Evolutionary conservation across 1,140 invertebrate genomes (phyloP).

Genomic region (Mylabris phalerata): DNA sequence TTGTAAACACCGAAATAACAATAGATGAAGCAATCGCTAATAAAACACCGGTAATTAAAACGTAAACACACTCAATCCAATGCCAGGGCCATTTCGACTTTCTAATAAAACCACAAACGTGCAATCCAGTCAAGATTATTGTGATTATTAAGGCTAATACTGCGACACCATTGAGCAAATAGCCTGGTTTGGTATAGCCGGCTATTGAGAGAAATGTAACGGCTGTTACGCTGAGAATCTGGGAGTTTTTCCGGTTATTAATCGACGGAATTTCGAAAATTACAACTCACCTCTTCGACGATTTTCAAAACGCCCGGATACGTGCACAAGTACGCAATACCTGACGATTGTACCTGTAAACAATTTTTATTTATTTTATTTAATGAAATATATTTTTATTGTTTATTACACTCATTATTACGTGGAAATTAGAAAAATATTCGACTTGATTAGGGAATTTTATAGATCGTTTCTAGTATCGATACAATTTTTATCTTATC

Average conservation of each 20-base stretch:
- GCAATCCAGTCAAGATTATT: slow-evolving; percentile 2
- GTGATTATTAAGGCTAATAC: background rate
- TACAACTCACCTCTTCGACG: background rate
- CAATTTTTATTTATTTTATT: too few species aligned
- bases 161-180: background rate
- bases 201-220: slow-evolving; percentile 2
- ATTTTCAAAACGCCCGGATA: background rate
- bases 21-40: slow-evolving; percentile 2
- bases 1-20: slow-evolving; percentile 7
- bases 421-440: too few species aligned
- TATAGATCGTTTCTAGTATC: too few species aligned
- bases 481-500: too few species aligned
- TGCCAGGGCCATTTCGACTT: slow-evolving; percentile 5
- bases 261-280: too few species aligned
- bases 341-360: background rate
- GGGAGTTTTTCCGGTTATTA: background rate
- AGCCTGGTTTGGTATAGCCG: background rate
- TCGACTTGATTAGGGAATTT: too few species aligned
- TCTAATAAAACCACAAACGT: slow-evolving; percentile 2
- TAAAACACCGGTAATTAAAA: slow-evolving; percentile 3
- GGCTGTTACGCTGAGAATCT: slow-evolving; percentile 4
- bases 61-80: slow-evolving; percentile 12
- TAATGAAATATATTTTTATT: too few species aligned
- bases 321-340: background rate
- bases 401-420: too few species aligned